Evolutionary conservation across 2,888 invertebrate genomes (phyloP).

Genomic region (Embidobia sp.): DNA sequence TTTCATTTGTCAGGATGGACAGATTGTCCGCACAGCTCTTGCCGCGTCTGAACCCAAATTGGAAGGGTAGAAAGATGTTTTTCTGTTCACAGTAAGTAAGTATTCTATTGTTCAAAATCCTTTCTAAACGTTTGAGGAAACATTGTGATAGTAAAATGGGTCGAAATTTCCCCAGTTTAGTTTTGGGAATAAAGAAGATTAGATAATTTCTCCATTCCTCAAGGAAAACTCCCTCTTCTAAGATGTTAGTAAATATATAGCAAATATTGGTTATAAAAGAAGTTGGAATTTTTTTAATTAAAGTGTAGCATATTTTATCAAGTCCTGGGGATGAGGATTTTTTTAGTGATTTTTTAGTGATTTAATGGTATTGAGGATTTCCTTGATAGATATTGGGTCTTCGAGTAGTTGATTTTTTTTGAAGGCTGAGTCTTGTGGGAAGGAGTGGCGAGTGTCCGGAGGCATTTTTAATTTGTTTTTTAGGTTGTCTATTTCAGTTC

Average conservation of each 20-base stretch:
- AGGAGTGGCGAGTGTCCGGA: too few relatives aligned
- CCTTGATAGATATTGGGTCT: too few relatives aligned
- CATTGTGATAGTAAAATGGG: slow-evolving; percentile 10
- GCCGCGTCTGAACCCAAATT: slow-evolving; percentile 14
- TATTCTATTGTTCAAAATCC: slow-evolving; percentile 6
- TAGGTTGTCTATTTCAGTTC: neutral
- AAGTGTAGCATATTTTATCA: neutral
- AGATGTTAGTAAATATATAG: neutral
- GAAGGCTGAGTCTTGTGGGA: too few relatives aligned
- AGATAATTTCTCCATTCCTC: slow-evolving; percentile 11
- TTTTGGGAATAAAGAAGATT: slow-evolving; percentile 14
- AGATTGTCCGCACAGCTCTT: neutral
- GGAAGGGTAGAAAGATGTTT: neutral
- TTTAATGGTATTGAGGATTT: too few relatives aligned
- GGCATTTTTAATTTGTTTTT: too few relatives aligned
- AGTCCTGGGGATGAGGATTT: neutral
- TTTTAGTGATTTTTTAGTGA: too few relatives aligned
- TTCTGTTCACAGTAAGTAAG: neutral
- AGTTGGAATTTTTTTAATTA: too few relatives aligned
- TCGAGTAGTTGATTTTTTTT: too few relatives aligned
- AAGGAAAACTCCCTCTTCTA: neutral
- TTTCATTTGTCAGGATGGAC: neutral
- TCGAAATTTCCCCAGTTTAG: slow-evolving; percentile 7
- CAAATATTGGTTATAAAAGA: too few relatives aligned
- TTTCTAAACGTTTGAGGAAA: slow-evolving; percentile 20